Base-by-base conservation (phyloP, 2,888 invertebrate species). In the Crocallis elinguaria region DNA sequence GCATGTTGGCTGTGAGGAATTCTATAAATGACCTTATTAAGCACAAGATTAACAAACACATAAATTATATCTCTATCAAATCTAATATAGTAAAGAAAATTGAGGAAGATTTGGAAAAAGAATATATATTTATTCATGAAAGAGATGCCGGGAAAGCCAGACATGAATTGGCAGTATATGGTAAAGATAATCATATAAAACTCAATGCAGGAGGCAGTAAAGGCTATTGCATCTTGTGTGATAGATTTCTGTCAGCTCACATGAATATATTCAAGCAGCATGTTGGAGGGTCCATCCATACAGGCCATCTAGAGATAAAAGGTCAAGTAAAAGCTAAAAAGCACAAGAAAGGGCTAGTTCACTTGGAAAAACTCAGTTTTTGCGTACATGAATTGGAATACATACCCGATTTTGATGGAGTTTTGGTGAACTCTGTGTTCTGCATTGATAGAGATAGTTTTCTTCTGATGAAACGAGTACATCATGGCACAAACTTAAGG, bases 211-310 rank as follows among this genome's bases (percentile, higher is more conserved):
- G 77, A 0, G 85, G 82, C 0, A 68, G 73, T 30, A 75, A 71
- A 46, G 84, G 79, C 0, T 82, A 75, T 49, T 88, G 87, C 42
- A 61, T 49, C 0, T 7, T 86, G 5, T 88, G 87, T 52, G 68
- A 78, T 23, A 65, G 62, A n/a, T 64, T 61, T 12, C 43, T 85
- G 3, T 73, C 77, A 0, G 73, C 75, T 1, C 64, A 73, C 37
- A 76, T 73, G 3, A 69, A 59, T 3, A 54, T 71, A 12, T 81
- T 82, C 29, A 69, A 66, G 43, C 55, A 68, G 44, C 87, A 88
- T 51, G 62, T 76, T 0, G 54, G 56, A 17, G 87, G 86, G 0
- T 5, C 46, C 1, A 53, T 58, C 8, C 87, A 88, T 43, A 65
- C 42, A 19, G 75, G 75, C 1, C 69, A 78, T 53, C 72, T 82